Conservation (phyloP, 2,797 vertebrate genomes). For the Eospalax fontanierii region DNA sequence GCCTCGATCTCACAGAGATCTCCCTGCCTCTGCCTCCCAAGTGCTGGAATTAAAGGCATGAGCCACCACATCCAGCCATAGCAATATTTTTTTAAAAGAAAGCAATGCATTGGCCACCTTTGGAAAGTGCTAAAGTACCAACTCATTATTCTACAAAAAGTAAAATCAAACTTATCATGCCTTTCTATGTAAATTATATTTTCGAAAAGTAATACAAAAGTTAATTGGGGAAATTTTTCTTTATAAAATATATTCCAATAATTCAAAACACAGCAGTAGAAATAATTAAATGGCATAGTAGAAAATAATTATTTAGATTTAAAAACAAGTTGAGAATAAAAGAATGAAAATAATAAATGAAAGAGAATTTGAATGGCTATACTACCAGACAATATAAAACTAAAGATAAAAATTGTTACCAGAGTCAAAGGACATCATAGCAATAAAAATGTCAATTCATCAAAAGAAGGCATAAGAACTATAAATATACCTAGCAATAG, state of each 20-base stretch:
- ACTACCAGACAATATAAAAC: slow-evolving; percentile 3
- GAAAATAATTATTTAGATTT: slow-evolving; percentile 33
- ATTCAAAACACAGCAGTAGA: slow-evolving; percentile 12
- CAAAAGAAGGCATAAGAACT: background rate
- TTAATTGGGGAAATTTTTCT: slow-evolving; percentile 25
- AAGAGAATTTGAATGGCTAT: background rate
- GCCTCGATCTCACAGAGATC: no score
- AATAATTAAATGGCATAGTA: slow-evolving; percentile 15
- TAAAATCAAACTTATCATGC: no score
- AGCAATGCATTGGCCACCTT: background rate
- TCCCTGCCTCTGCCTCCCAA: no score
- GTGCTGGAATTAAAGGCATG: no score
- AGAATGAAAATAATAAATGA: background rate
- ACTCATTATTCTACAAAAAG: slow-evolving; percentile 3
- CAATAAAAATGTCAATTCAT: background rate
- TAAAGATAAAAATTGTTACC: slow-evolving; percentile 25
- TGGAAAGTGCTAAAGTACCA: background rate
- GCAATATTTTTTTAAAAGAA: background rate
- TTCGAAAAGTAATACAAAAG: background rate
- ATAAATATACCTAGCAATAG: slow-evolving; percentile 9
- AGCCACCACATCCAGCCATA: background rate
- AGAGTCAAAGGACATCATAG: slow-evolving; percentile 14
- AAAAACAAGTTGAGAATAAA: slow-evolving; percentile 34
- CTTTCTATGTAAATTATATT: slow-evolving; percentile 3
- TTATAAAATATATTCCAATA: slow-evolving; percentile 36